These are phyloP conservation scores for Chaetodon trifascialis DNA, from an alignment of 2,113 vertebrate species.

Conservation along the genomic window DNA sequence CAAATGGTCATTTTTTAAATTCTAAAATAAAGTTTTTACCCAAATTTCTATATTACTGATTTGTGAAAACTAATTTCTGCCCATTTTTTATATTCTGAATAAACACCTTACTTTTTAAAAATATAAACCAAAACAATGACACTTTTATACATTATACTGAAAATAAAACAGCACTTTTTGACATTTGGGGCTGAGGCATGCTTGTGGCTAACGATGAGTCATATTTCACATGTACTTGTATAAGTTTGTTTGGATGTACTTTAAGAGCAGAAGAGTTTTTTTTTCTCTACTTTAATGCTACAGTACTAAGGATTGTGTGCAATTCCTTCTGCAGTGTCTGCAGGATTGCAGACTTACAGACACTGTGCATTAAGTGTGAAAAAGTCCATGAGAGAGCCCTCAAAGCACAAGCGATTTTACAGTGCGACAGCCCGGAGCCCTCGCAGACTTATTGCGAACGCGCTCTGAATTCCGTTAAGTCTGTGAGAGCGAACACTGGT, in stretches of 20 bases:
- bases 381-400: constrained; percentile 44
- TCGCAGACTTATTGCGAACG: constrained; percentile 9
- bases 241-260: background rate
- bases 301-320: background rate
- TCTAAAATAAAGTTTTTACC: background rate
- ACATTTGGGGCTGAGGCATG: background rate
- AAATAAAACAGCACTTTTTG: background rate
- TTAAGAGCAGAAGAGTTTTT: background rate
- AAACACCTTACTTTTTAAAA: background rate
- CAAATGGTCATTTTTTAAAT: no score
- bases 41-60: no score
- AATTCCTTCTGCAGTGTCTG: constrained; percentile 8
- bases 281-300: background rate
- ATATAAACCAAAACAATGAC: background rate
- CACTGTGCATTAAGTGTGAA: constrained; percentile 43
- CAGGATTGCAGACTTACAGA: constrained; percentile 12
- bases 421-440: constrained; percentile 32
- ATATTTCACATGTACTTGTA: background rate
- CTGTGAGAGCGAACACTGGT: constrained; percentile 35
- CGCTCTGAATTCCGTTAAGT: background rate
- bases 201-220: background rate
- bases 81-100: no score
- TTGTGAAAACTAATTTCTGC: no score
- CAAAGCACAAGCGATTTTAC: constrained; percentile 35
- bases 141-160: background rate